Conservation (phyloP, 2,113 vertebrate genomes). For the Gymnocephalus cernua region DNA sequence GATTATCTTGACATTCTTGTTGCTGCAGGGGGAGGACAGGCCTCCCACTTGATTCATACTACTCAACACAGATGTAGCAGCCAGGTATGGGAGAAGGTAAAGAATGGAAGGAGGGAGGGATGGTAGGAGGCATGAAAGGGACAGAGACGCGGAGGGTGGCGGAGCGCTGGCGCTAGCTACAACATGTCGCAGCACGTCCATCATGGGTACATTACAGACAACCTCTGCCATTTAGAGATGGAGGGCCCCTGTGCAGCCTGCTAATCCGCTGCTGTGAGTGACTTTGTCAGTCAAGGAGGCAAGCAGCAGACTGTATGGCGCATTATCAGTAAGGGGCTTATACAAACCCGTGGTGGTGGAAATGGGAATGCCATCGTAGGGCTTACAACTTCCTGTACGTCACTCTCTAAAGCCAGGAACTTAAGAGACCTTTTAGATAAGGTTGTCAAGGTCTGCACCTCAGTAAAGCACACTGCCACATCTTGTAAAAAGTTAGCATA, state of each 20-base stretch:
- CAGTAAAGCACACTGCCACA: constrained; percentile 42
- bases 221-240: constrained; percentile 49
- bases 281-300: constrained; percentile 75
- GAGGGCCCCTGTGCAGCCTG: constrained; percentile 53
- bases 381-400: constrained; percentile 63
- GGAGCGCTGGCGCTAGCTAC: constrained; percentile 24
- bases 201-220: constrained; percentile 53
- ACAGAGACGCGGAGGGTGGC: constrained; percentile 23
- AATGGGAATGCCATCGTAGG: constrained; percentile 48
- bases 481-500: constrained; percentile 49
- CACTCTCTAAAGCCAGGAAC: constrained; percentile 54
- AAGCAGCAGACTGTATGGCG: constrained; percentile 59
- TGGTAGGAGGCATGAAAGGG: constrained; percentile 22
- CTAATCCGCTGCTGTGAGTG: constrained; percentile 75
- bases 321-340: constrained; percentile 79
- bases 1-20: constrained; percentile 75
- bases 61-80: constrained; percentile 47
- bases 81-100: background rate
- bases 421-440: constrained; percentile 63
- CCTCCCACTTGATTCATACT: constrained; percentile 31
- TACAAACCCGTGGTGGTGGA: constrained; percentile 70
- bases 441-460: constrained; percentile 40
- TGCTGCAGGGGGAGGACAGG: background rate
- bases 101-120: constrained; percentile 30
- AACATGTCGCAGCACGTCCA: constrained; percentile 64